Evolutionary conservation across 2,888 invertebrate species (phyloP).

Genomic region (Allygus modestus): DNA sequence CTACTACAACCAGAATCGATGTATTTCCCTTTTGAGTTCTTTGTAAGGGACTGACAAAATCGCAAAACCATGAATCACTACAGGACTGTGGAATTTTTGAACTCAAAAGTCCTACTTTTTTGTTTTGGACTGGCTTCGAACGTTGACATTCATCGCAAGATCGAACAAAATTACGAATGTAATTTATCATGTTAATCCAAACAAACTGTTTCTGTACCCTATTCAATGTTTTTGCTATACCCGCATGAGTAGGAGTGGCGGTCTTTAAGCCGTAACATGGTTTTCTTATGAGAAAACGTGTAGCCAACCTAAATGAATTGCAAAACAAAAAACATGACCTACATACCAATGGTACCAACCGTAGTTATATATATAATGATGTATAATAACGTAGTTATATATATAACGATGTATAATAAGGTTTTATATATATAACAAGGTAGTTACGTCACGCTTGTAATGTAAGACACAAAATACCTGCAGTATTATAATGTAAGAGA

Average conservation of each 20-base stretch:
- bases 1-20: not conserved
- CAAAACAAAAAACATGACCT: too few relatives aligned
- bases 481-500: too few relatives aligned
- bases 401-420: too few relatives aligned
- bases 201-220: not conserved
- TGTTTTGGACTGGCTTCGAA: not conserved
- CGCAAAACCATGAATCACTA: not conserved
- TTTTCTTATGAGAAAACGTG: not conserved
- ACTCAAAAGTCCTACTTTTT: not conserved
- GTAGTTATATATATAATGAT: too few relatives aligned
- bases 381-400: too few relatives aligned
- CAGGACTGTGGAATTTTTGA: not conserved
- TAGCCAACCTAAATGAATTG: too few relatives aligned
- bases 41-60: not conserved
- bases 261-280: too few relatives aligned
- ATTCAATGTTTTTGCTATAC: not conserved
- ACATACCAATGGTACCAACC: too few relatives aligned
- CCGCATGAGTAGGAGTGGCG: not conserved
- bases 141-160: not conserved
- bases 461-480: too few relatives aligned
- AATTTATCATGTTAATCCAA: not conserved
- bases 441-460: too few relatives aligned
- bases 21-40: not conserved
- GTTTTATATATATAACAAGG: too few relatives aligned
- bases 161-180: too few relatives aligned